Percentiles rank a stretch among this genome's conserved stretches.
Evolutionary conservation across 2,888 invertebrate genomes (phyloP).

Genomic region (Diarsia dahlii): DNA sequence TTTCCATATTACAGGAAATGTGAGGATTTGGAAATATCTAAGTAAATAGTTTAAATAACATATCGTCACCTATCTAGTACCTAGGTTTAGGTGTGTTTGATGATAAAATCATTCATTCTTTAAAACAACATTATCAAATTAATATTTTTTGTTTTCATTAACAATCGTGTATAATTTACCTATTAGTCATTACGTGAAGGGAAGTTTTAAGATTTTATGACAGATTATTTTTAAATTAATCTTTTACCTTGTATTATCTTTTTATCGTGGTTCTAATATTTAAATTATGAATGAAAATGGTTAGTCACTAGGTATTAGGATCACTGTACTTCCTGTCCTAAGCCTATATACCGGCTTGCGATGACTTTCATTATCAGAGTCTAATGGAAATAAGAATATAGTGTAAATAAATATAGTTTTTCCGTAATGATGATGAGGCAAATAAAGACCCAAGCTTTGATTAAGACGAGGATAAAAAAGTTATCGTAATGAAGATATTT

Average conservation of each 20-base stretch:
- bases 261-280: neutral
- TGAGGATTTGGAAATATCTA: neutral
- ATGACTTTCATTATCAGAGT: too few relatives aligned
- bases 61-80: neutral
- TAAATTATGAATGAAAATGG: neutral
- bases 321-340: neutral
- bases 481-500: slow-evolving; percentile 7
- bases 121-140: neutral
- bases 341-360: too few relatives aligned
- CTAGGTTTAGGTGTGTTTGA: too few relatives aligned
- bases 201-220: neutral
- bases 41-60: too few relatives aligned
- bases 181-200: slow-evolving; percentile 5
- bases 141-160: neutral
- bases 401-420: too few relatives aligned
- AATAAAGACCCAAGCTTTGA: slow-evolving; percentile 1
- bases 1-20: neutral
- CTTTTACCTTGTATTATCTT: slow-evolving; percentile 14
- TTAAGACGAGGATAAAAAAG: neutral
- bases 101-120: slow-evolving; percentile 7
- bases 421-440: neutral
- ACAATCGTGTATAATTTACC: too few relatives aligned
- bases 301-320: neutral
- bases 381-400: too few relatives aligned
- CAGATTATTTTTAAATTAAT: neutral